Percentiles rank a stretch among this genome's conserved stretches.
phyloP scores from a whole-genome alignment of 2,797 vertebrate genomes.

The Tapera naevia region DNA sequence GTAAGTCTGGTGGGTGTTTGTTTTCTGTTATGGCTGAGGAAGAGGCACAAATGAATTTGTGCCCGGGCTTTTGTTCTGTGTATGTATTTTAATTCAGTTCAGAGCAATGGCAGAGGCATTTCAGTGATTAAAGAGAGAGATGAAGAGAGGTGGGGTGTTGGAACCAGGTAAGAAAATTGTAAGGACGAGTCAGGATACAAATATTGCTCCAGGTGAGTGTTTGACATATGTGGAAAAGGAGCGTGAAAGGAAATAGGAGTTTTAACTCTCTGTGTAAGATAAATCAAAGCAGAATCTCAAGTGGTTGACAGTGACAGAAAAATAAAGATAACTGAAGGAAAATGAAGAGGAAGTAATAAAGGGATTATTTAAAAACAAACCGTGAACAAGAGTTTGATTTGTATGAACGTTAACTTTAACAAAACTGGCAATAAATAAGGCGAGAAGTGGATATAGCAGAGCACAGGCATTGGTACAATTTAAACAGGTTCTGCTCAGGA shows the following conservation, averaged over 20 bases:
- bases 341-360: slow-evolving; percentile 33
- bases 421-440: neutral
- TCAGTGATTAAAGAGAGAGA: neutral
- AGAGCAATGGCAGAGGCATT: neutral
- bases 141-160: neutral
- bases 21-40: neutral
- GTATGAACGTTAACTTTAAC: neutral
- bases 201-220: neutral
- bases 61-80: neutral
- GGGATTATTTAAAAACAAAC: slow-evolving; percentile 15
- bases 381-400: neutral
- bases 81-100: neutral
- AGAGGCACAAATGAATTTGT: neutral
- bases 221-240: neutral
- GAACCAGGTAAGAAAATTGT: neutral
- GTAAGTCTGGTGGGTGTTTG: neutral
- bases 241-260: neutral
- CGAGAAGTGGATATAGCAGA: neutral
- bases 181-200: neutral
- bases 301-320: neutral
- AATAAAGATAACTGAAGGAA: slow-evolving; percentile 18
- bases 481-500: neutral
- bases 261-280: neutral
- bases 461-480: neutral
- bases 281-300: slow-evolving; percentile 11